These are phyloP conservation scores for Isoperla grammatica DNA, from an alignment of 2,888 invertebrate species.

Conservation along the genomic window DNA sequence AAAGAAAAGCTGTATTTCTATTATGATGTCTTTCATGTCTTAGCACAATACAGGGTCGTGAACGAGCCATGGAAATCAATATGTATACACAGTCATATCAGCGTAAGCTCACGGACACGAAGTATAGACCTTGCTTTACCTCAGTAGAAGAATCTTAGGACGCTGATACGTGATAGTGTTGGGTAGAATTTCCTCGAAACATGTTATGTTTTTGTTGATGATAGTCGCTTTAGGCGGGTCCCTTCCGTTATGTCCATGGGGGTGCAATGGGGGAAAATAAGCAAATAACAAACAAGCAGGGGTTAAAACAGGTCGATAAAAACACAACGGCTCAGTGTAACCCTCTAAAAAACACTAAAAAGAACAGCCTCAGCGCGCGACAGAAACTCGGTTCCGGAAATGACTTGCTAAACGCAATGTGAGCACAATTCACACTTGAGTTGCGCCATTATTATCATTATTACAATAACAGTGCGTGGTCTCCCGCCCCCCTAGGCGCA, in stretches of 20 bases:
- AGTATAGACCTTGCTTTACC: not conserved
- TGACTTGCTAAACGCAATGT: conserved; percentile 31
- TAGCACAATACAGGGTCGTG: no score
- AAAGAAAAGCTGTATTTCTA: no score
- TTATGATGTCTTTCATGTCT: no score
- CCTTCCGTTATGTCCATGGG: conserved; percentile 22
- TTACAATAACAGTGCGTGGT: conserved; percentile 18
- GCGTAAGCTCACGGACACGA: no score
- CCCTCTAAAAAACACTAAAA: conserved; percentile 11
- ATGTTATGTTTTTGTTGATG: conserved; percentile 10
- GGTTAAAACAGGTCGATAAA: conserved; percentile 25
- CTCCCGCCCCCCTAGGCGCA: not conserved
- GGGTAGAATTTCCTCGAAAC: not conserved
- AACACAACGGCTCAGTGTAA: conserved; percentile 5
- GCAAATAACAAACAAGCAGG: conserved; percentile 26
- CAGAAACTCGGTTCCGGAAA: conserved; percentile 25
- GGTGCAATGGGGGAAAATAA: conserved; percentile 28
- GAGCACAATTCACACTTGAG: conserved; percentile 28
- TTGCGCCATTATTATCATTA: conserved; percentile 23
- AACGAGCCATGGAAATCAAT: no score
- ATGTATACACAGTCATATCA: no score
- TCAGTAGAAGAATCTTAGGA: not conserved
- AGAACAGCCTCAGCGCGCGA: not conserved
- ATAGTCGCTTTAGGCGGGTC: conserved; percentile 23
- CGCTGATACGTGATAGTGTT: not conserved